Percentiles rank a stretch among this genome's conserved stretches.
Conservation (phyloP, 2,888 invertebrate species). For the Lucinisca nassula region DNA sequence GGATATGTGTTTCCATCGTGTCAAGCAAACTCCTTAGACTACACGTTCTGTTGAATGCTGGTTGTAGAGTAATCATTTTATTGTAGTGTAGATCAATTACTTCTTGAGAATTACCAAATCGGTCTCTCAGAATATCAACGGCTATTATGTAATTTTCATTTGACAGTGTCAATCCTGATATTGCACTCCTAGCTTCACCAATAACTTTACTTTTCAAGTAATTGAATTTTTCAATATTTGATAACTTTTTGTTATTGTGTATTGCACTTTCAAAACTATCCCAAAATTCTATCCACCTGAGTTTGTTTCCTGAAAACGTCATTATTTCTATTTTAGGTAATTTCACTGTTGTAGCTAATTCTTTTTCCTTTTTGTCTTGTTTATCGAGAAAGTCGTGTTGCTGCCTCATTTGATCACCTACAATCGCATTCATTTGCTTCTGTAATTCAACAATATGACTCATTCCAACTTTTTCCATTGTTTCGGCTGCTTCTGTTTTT, state of each 20-base stretch:
- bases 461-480: background rate
- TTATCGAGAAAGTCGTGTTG: conserved; percentile 22
- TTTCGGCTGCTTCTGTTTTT: background rate
- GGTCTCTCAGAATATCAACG: background rate
- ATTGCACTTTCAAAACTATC: conserved; percentile 2
- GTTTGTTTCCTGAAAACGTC: background rate
- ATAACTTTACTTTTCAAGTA: background rate
- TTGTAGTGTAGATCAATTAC: conserved; percentile 4
- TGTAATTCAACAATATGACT: background rate
- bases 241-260: background rate
- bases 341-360: background rate
- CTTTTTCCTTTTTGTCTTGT: background rate
- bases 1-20: conserved; percentile 33
- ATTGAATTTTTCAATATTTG: conserved; percentile 9
- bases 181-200: background rate
- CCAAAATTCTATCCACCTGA: conserved; percentile 5
- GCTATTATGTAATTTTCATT: conserved; percentile 5
- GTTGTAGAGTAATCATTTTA: background rate
- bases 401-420: conserved; percentile 10
- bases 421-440: background rate
- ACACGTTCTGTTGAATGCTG: background rate
- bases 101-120: conserved; percentile 9
- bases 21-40: background rate
- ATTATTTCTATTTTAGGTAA: conserved; percentile 3
- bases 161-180: background rate